Conservation (phyloP, 2,888 invertebrate genomes). For the Mythimna impura region DNA sequence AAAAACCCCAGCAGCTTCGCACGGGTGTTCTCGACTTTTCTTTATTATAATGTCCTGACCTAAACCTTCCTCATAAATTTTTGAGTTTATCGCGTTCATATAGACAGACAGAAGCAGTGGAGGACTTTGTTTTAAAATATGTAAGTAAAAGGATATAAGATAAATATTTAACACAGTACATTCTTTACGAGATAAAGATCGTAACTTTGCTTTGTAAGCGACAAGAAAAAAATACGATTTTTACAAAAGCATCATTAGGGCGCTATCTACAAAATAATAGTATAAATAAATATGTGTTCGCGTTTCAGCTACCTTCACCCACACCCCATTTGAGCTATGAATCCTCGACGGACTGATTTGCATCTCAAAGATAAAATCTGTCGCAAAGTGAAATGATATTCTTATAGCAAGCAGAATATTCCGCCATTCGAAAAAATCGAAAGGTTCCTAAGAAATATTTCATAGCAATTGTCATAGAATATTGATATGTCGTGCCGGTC, state of each 20-base stretch:
- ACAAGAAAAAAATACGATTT: conserved; percentile 18
- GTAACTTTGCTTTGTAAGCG: not conserved
- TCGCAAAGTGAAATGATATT: conserved; percentile 67
- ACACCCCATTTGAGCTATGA: conserved; percentile 77
- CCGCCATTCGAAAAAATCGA: conserved; percentile 64
- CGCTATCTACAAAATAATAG: conserved; percentile 47
- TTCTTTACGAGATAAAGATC: not conserved
- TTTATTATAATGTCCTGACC: too few species aligned
- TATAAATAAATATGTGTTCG: conserved; percentile 66
- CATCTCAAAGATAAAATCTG: conserved; percentile 82
- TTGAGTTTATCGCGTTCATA: too few species aligned
- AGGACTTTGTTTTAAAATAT: too few species aligned
- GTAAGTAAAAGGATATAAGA: not conserved
- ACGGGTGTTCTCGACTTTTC: too few species aligned
- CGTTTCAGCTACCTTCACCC: conserved; percentile 64
- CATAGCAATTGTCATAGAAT: conserved; percentile 38
- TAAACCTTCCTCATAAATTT: too few species aligned
- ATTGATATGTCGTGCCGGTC: not conserved
- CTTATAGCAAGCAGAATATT: conserved; percentile 66
- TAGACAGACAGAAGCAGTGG: too few species aligned
- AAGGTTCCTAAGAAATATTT: conserved; percentile 48
- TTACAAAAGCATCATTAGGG: conserved; percentile 43
- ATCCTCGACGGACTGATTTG: conserved; percentile 77
- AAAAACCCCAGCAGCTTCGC: too few species aligned
- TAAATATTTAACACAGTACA: conserved; percentile 12